A percentile compares a stretch with the other conserved stretches of the same genome.
These are phyloP conservation scores for Diachasmimorpha longicaudata DNA, from an alignment of 1,140 invertebrate genomes.

Conservation along the genomic window DNA sequence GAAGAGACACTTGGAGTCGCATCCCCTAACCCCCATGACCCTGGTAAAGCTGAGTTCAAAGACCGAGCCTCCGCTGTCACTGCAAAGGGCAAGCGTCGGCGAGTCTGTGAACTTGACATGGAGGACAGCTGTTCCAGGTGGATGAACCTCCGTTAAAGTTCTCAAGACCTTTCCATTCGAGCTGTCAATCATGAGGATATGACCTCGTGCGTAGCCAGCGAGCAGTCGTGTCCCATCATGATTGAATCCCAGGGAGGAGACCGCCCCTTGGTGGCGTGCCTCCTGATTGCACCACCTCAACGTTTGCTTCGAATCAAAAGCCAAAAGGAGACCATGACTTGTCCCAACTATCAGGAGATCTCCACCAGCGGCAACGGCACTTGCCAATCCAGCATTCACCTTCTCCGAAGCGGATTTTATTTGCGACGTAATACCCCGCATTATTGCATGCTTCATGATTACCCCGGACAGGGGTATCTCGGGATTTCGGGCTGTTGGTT, in stretches of 20 bases:
- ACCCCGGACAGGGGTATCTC: constrained; percentile 68
- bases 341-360: constrained; percentile 89
- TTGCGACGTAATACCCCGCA: constrained; percentile 87
- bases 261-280: constrained; percentile 76
- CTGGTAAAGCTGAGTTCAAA: constrained; percentile 93
- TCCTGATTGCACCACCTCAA: constrained; percentile 86
- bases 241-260: constrained; percentile 88
- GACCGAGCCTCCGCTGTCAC: constrained; percentile 96
- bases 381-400: constrained; percentile 87
- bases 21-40: constrained; percentile 85
- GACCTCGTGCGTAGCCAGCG: constrained; percentile 85
- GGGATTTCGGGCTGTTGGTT: constrained; percentile 51
- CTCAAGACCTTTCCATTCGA: constrained; percentile 78
- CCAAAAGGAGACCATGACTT: constrained; percentile 88
- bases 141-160: constrained; percentile 83
- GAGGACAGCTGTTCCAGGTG: constrained; percentile 85
- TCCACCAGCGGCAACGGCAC: constrained; percentile 78
- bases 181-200: constrained; percentile 84
- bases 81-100: constrained; percentile 79
- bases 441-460: constrained; percentile 79
- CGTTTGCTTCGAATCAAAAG: constrained; percentile 86
- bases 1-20: constrained; percentile 88
- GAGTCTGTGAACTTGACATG: constrained; percentile 84
- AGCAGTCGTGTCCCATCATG: constrained; percentile 84
- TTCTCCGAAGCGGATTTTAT: constrained; percentile 82